Evolutionary conservation across 2,888 invertebrate genomes (phyloP).

Genomic region (Philhelius pedissequus): DNA sequence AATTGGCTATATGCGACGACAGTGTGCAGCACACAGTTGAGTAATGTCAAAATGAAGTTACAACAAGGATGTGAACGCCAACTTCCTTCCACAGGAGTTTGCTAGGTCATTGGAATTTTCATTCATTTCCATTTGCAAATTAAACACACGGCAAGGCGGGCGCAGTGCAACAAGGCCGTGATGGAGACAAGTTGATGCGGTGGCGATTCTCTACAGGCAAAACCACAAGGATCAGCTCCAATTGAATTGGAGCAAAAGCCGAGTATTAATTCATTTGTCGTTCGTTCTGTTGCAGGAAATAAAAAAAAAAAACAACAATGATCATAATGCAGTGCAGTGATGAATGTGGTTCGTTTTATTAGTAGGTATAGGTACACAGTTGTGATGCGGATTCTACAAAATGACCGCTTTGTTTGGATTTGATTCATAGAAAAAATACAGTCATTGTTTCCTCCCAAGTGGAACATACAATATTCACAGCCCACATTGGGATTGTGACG

Average conservation of each 20-base stretch:
- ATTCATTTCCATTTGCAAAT: slow-evolving; percentile 27
- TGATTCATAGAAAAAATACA: neutral
- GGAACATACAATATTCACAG: too few species aligned
- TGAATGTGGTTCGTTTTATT: neutral
- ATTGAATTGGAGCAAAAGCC: slow-evolving; percentile 7
- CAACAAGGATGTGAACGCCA: slow-evolving; percentile 17
- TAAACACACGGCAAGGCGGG: neutral
- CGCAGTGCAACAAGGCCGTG: neutral
- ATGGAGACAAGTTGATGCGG: neutral
- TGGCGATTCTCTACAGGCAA: neutral
- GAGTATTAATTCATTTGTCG: neutral
- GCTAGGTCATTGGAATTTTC: slow-evolving; percentile 22
- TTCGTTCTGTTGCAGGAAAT: neutral
- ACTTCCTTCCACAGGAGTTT: slow-evolving; percentile 11
- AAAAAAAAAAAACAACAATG: neutral
- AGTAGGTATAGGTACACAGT: neutral
- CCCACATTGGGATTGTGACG: too few species aligned
- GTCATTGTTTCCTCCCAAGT: neutral
- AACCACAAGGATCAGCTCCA: neutral
- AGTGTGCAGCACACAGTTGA: neutral
- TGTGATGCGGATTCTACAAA: neutral
- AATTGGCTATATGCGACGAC: slow-evolving; percentile 40
- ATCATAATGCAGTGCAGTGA: neutral
- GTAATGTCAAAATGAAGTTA: slow-evolving; percentile 23
- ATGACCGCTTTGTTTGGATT: neutral